A percentile compares a stretch with the other conserved stretches of the same genome.
Evolutionary conservation across 2,113 vertebrate genomes (phyloP).

Genomic region (Sinocyclocheilus rhinocerous): DNA sequence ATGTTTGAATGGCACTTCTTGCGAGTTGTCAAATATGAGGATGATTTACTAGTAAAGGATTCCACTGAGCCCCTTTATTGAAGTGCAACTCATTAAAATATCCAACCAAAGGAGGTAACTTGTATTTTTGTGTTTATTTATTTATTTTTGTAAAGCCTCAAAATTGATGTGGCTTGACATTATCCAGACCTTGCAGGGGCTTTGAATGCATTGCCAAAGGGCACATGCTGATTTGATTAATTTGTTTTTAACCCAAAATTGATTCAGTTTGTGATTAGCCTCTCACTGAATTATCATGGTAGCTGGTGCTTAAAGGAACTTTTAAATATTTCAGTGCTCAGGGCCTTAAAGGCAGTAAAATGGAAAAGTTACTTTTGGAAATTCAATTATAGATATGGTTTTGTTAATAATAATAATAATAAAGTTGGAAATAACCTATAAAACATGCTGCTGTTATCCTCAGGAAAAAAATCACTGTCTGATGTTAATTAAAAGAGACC

Average conservation of each 20-base stretch:
- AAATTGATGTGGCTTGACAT: slow-evolving; percentile 20
- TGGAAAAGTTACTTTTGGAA: slow-evolving; percentile 3
- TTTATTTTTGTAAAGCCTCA: neutral
- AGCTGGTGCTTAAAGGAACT: slow-evolving; percentile 5
- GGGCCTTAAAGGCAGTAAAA: slow-evolving; percentile 9
- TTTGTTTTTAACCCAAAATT: slow-evolving; percentile 44
- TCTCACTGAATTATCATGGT: slow-evolving; percentile 12
- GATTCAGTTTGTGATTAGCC: slow-evolving; percentile 36
- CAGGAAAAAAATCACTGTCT: neutral
- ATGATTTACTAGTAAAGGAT: neutral
- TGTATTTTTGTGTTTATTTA: neutral
- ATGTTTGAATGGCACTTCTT: neutral
- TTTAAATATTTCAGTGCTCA: slow-evolving; percentile 19
- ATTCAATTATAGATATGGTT: slow-evolving; percentile 37
- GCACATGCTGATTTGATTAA: slow-evolving; percentile 44
- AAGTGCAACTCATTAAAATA: slow-evolving; percentile 4
- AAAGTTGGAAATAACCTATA: neutral
- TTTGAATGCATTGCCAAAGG: slow-evolving; percentile 39
- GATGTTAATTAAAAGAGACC: neutral
- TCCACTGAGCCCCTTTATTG: neutral
- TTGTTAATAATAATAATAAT: slow-evolving; percentile 27
- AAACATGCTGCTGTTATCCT: neutral
- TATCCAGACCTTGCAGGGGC: slow-evolving; percentile 10
- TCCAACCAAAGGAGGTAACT: neutral
- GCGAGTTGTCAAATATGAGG: neutral